Base-by-base conservation (phyloP, 2,113 vertebrate genomes). In the Eclectus roratus region DNA sequence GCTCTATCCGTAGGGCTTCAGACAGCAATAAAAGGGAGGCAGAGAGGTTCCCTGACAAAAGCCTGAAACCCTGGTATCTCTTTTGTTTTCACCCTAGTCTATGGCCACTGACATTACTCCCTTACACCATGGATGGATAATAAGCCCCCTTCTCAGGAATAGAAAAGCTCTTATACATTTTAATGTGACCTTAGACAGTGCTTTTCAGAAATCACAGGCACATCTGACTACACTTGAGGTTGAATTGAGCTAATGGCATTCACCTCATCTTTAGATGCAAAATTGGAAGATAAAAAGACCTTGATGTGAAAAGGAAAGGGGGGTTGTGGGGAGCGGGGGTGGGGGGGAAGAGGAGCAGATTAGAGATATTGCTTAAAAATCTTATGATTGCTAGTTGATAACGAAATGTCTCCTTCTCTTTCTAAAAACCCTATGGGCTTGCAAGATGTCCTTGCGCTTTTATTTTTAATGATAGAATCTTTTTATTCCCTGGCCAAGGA, bases 381-480 rank as follows among this genome's bases (percentile, higher is more conserved):
- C 98, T 98, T 96, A 71, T 94, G 98, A 99, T 98, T 97, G 96
- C 95, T 89, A 93, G 88, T 96, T 97, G 98, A 99, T 99, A 99
- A 98, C 94, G 96, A 98, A 98, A 98, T 98, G 98, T 98, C 98
- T 98, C 96, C 96, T 91, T 96, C 93, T 97, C 97, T 97, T 97
- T 97, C 97, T 97, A 92, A 97, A 97, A 96, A 98, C 97, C 97
- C 97, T 97, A 85, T 94, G 97, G 98, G 97, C 96, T 97, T 95
- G 69, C 91, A 97, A 98, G 97, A 98, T 97, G 97, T 97, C 98
- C 97, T 97, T 93, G 89, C 3, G 91, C 97, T 98, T 98, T 98
- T 97, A 98, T 98, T 98, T 98, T 98, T 98, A 98, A 98, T 98
- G 98, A 99, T 99, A 98, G 98, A 97, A 99, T 99, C 98, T 98